Base-by-base conservation (phyloP, 2,113 vertebrate species). In the Microtus richardsoni region DNA sequence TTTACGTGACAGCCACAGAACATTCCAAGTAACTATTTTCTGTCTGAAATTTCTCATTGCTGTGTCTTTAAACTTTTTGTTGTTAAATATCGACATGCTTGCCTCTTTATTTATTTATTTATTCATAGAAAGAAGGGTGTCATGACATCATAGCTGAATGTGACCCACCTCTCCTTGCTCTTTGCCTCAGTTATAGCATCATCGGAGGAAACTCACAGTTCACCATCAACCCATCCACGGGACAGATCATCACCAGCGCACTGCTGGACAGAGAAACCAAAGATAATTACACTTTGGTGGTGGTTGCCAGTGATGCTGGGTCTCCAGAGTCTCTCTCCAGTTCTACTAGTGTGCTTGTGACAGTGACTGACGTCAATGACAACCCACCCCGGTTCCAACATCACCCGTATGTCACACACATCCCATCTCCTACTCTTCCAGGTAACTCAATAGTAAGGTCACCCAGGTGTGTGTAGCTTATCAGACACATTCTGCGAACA, bases 371-470 rank as follows among this genome's bases (percentile, higher is more conserved):
- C 79, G 99, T 99, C 96, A 99, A 99, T 3, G 99, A 99, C 97
- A 99, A 99, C 96, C 99, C 99, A 0, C 99, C 99, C 7, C 99
- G 98, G 95, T 99, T 99, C 98, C 99, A 99, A 44, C 99, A 99
- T 97, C 99, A 99, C 95, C 99, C 99, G 3, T 99, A 99, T 0
- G 99, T 99, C 97, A 99, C 99, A 2, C 99, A 99, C 12, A 98
- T 99, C 49, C 99, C 99, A 0, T 99, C 99, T 0, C 99, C 99
- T 47, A 98, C 99, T 24, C 74, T 98, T 33, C 97, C 99, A 99
- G 99, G 99, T 99, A 96, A 30, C 9, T 6, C 80, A 21, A 7
- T 62, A 41, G 30, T 62, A 12, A 49, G 73, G 58, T 64, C 24
- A 26, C 39, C 7, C 12, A 30, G 16, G 14, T 36, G 19, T 11